phyloP scores from a whole-genome alignment of 1,140 invertebrate species.

The Ceratoteleas bidentatus region DNA sequence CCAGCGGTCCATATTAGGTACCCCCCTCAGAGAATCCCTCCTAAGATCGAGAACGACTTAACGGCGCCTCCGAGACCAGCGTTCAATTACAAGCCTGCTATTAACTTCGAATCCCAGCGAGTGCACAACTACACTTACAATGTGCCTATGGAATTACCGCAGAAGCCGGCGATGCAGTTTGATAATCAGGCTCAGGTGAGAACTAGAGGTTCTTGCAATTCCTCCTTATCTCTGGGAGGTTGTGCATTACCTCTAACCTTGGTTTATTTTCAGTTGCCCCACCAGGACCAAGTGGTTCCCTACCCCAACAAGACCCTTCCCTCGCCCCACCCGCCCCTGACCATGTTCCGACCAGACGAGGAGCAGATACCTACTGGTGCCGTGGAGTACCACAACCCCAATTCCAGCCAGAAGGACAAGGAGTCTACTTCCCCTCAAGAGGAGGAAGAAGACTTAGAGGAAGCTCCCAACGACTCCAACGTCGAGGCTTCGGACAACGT shows the following conservation, averaged over 20 bases:
- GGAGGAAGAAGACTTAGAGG: slow-evolving; percentile 3
- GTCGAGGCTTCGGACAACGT: too few species aligned
- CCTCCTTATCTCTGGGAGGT: too few species aligned
- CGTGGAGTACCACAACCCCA: slow-evolving; percentile 74
- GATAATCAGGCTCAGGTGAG: slow-evolving; percentile 58
- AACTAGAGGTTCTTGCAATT: too few species aligned
- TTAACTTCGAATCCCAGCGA: slow-evolving; percentile 49
- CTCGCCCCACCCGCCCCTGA: neutral
- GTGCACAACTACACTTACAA: slow-evolving; percentile 40
- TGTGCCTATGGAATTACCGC: slow-evolving; percentile 24
- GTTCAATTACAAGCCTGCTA: slow-evolving; percentile 51
- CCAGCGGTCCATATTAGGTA: slow-evolving; percentile 68
- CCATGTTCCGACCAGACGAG: slow-evolving; percentile 40
- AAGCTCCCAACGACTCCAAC: slow-evolving; percentile 70
- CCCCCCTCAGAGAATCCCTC: slow-evolving; percentile 66
- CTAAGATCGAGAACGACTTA: slow-evolving; percentile 63
- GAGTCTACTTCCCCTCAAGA: slow-evolving; percentile 24
- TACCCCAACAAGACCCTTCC: slow-evolving; percentile 45
- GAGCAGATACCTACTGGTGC: slow-evolving; percentile 70
- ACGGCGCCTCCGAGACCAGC: slow-evolving; percentile 30
- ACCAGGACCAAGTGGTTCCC: slow-evolving; percentile 51
- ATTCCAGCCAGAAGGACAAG: slow-evolving; percentile 65
- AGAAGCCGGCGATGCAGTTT: slow-evolving; percentile 34
- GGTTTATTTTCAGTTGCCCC: slow-evolving; percentile 28
- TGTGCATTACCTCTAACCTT: too few species aligned